Percentiles rank a stretch among this genome's conserved stretches.
Conservation (phyloP, 1,140 invertebrate species). For the Eurosta solidaginis region DNA sequence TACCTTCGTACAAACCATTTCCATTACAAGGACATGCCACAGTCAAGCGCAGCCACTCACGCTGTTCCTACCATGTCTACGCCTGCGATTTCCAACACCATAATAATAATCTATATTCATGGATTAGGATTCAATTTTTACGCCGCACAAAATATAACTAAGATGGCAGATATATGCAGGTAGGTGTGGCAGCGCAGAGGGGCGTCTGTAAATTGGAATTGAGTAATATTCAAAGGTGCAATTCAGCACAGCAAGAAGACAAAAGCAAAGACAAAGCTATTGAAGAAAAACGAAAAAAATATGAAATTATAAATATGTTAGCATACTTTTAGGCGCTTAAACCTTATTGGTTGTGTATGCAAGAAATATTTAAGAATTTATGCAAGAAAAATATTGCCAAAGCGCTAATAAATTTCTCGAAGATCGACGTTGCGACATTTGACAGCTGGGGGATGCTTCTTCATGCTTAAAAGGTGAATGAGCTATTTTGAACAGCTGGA, state of each 20-base stretch:
- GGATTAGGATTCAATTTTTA: constrained; percentile 61
- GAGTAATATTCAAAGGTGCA: constrained; percentile 29
- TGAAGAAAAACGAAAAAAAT: not conserved
- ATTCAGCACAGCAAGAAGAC: not conserved
- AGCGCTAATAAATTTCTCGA: constrained; percentile 59
- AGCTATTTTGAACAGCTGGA: too few relatives aligned
- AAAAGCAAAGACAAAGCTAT: too few relatives aligned
- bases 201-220: constrained; percentile 9
- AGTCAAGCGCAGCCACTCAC: not conserved
- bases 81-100: constrained; percentile 29
- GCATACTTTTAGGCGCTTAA: constrained; percentile 27
- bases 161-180: constrained; percentile 39
- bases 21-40: not conserved
- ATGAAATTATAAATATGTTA: not conserved
- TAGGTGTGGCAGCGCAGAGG: constrained; percentile 16
- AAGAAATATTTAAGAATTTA: constrained; percentile 54
- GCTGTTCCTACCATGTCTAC: not conserved
- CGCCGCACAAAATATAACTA: constrained; percentile 39
- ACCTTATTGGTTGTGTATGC: not conserved
- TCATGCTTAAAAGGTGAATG: not conserved
- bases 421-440: constrained; percentile 33
- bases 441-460: not conserved
- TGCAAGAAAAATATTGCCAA: constrained; percentile 59
- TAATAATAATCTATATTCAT: constrained; percentile 61
- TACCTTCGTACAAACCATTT: not conserved